phyloP scores from a whole-genome alignment of 2,888 invertebrate genomes.

The Phasia obesa region DNA sequence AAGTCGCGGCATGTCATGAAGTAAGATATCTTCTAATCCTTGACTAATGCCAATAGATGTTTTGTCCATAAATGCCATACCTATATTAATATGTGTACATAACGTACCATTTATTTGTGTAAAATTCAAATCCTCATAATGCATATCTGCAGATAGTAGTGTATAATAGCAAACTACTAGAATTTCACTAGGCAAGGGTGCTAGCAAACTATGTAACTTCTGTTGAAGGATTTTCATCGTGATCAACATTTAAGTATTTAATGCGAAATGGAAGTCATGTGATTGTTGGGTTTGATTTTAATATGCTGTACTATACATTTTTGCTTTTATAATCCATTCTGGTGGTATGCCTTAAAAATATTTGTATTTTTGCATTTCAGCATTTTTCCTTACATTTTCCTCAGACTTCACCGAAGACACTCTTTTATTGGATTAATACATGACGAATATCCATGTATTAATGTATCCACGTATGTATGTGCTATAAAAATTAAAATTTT shows the following conservation, averaged over 20 bases:
- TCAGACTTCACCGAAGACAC: too few relatives aligned
- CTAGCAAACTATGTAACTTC: constrained; percentile 15
- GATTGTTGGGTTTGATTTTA: too few relatives aligned
- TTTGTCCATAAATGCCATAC: constrained; percentile 87
- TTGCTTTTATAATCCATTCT: constrained; percentile 75
- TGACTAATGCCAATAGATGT: constrained; percentile 84
- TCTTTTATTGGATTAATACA: too few relatives aligned
- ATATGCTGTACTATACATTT: constrained; percentile 73
- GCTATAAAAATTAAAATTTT: too few relatives aligned
- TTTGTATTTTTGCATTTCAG: too few relatives aligned
- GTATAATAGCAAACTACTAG: constrained; percentile 88
- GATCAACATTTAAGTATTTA: constrained; percentile 61
- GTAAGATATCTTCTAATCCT: constrained; percentile 78
- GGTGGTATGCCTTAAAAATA: constrained; percentile 74
- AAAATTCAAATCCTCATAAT: constrained; percentile 80
- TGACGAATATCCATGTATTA: too few relatives aligned
- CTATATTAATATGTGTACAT: constrained; percentile 93
- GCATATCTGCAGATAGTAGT: constrained; percentile 81
- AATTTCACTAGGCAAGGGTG: constrained; percentile 55
- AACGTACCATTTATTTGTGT: too few relatives aligned
- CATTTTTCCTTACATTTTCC: too few relatives aligned
- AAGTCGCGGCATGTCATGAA: constrained; percentile 79
- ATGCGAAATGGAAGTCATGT: too few relatives aligned
- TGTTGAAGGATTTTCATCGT: constrained; percentile 28
- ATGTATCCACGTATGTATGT: too few relatives aligned